Conservation (phyloP, 2,797 vertebrate species). For the Alectoris magna region DNA sequence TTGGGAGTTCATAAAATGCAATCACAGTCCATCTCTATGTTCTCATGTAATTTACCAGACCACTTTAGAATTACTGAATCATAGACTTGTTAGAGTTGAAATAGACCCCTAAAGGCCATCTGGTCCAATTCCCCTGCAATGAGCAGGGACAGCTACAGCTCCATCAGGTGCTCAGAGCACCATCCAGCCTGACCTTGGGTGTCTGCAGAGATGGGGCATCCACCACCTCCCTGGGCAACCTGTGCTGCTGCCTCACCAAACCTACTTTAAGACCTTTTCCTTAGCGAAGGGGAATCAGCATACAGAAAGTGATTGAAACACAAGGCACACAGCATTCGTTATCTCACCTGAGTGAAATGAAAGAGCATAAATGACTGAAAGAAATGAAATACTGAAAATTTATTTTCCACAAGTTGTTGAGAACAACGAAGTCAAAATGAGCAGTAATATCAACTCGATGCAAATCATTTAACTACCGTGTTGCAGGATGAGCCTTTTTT, state of each 20-base stretch:
- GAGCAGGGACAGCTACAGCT: too few relatives aligned
- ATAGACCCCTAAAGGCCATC: too few relatives aligned
- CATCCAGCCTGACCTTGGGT: too few relatives aligned
- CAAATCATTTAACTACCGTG: neutral
- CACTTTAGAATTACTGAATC: neutral
- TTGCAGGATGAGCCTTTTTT: neutral
- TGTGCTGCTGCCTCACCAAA: too few relatives aligned
- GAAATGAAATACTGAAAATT: neutral
- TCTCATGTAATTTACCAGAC: neutral
- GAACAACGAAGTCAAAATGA: neutral
- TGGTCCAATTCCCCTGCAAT: too few relatives aligned
- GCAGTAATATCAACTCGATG: neutral
- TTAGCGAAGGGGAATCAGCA: neutral
- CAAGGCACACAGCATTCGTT: neutral
- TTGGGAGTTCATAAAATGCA: neutral
- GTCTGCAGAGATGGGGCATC: too few relatives aligned
- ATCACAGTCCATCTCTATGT: neutral
- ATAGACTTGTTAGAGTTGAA: too few relatives aligned
- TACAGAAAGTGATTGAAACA: neutral
- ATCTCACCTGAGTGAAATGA: neutral
- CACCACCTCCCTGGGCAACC: too few relatives aligned
- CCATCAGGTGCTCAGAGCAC: too few relatives aligned
- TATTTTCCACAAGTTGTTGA: conserved; percentile 18
- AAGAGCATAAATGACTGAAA: neutral
- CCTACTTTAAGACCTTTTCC: too few relatives aligned